Conservation (phyloP, 2,888 invertebrate genomes). For the Ctena decussata region DNA sequence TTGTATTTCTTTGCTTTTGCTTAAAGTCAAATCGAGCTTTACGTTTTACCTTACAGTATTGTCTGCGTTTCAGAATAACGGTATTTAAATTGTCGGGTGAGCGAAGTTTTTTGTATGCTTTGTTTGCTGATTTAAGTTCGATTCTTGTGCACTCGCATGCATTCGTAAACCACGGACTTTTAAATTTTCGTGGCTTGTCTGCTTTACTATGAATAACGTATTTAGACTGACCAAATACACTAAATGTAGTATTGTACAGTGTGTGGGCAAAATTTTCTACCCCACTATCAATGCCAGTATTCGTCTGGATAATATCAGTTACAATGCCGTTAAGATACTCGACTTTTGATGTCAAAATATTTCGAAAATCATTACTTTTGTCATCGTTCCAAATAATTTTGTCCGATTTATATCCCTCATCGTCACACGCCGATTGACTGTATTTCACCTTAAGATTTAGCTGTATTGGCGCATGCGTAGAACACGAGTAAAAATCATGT, state of each 20-base stretch:
- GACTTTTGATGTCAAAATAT: background rate
- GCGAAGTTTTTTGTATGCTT: too few species aligned
- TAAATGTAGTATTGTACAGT: too few species aligned
- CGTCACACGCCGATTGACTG: background rate
- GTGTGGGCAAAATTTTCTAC: too few species aligned
- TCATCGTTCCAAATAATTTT: background rate
- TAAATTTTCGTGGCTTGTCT: background rate
- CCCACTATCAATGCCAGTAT: background rate
- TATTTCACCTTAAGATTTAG: background rate
- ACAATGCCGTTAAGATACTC: background rate
- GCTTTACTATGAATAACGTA: background rate
- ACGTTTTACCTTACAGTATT: background rate
- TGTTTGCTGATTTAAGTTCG: background rate
- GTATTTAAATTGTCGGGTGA: too few species aligned
- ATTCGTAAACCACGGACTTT: background rate
- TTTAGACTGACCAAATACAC: background rate
- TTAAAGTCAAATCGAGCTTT: background rate
- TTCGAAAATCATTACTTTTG: background rate
- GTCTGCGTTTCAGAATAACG: background rate
- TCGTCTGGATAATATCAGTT: background rate
- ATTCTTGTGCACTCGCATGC: background rate
- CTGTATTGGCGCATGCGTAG: background rate
- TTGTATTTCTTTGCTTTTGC: background rate
- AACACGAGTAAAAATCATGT: background rate
- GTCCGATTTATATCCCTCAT: background rate